Evolutionary conservation across 1,140 invertebrate genomes (phyloP).

Genomic region (Drosophila mojavensis): DNA sequence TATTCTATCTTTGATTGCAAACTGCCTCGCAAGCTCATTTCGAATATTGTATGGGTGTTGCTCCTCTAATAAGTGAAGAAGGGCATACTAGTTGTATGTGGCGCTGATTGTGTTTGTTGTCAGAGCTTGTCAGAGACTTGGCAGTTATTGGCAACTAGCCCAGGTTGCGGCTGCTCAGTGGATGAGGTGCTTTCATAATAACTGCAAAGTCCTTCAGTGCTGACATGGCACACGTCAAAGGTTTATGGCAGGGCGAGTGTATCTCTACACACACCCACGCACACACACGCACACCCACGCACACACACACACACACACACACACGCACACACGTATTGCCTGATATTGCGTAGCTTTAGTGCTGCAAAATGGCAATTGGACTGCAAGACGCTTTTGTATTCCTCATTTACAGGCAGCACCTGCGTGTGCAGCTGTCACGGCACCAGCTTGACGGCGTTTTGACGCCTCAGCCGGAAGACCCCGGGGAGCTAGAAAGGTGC

Average conservation of each 20-base stretch:
- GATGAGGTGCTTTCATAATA: constrained; percentile 56
- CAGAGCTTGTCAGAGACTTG: constrained; percentile 6
- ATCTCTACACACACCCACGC: constrained; percentile 3
- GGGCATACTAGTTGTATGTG: neutral
- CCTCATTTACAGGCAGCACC: constrained; percentile 15
- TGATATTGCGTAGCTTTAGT: constrained; percentile 21
- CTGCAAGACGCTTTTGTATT: constrained; percentile 17
- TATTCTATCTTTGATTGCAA: too few species aligned
- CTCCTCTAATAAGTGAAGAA: too few species aligned
- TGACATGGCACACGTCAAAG: constrained; percentile 32
- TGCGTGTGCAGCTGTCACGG: constrained; percentile 17
- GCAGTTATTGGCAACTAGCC: constrained; percentile 34
- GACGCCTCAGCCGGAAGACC: constrained; percentile 18
- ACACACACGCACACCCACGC: neutral
- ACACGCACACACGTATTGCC: neutral
- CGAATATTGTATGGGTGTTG: too few species aligned
- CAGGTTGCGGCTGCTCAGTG: neutral
- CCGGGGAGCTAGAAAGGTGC: neutral
- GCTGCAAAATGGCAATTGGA: constrained; percentile 30
- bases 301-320: neutral
- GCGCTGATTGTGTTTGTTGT: constrained; percentile 21
- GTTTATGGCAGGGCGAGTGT: constrained; percentile 46
- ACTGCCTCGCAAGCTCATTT: too few species aligned
- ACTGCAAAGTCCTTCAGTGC: constrained; percentile 53
- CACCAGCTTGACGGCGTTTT: constrained; percentile 35